A percentile compares a stretch with the other conserved stretches of the same genome.
These are phyloP conservation scores for Cremastobaeus sp. DNA, from an alignment of 2,888 invertebrate genomes.

Conservation along the genomic window DNA sequence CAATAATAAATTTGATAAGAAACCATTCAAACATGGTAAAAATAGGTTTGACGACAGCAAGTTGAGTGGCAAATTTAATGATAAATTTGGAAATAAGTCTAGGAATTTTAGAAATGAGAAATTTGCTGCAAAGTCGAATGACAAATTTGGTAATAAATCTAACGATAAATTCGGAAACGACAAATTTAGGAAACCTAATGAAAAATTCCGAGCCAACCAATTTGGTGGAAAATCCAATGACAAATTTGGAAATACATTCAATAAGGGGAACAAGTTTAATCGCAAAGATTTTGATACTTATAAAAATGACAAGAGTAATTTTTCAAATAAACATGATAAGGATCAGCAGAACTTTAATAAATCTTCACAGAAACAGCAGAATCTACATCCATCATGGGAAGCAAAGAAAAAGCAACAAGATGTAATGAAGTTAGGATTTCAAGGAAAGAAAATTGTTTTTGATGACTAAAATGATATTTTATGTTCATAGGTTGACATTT, in stretches of 20 bases:
- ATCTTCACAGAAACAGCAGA: constrained; percentile 30
- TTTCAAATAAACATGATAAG: not conserved
- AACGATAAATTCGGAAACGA: too few species aligned
- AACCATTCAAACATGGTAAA: too few species aligned
- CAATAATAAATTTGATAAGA: constrained; percentile 37
- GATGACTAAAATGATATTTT: constrained; percentile 62
- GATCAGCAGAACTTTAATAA: constrained; percentile 17
- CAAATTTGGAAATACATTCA: constrained; percentile 56
- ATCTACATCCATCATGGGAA: constrained; percentile 76
- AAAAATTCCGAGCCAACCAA: too few species aligned
- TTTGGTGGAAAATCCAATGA: constrained; percentile 14
- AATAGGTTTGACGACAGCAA: constrained; percentile 44
- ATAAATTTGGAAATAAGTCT: constrained; percentile 24
- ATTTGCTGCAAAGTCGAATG: too few species aligned
- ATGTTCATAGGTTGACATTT: not conserved
- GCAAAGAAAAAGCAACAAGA: constrained; percentile 75
- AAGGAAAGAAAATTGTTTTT: constrained; percentile 76
- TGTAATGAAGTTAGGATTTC: constrained; percentile 72
- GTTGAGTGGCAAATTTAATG: constrained; percentile 9
- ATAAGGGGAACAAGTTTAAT: constrained; percentile 28
- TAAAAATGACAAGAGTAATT: not conserved
- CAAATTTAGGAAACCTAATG: too few species aligned
- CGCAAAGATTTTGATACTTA: not conserved
- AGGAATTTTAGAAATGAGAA: too few species aligned
- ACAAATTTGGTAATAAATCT: constrained; percentile 24